Evolutionary conservation across 2,113 vertebrate genomes (phyloP).

Genomic region (Pollachius pollachius): DNA sequence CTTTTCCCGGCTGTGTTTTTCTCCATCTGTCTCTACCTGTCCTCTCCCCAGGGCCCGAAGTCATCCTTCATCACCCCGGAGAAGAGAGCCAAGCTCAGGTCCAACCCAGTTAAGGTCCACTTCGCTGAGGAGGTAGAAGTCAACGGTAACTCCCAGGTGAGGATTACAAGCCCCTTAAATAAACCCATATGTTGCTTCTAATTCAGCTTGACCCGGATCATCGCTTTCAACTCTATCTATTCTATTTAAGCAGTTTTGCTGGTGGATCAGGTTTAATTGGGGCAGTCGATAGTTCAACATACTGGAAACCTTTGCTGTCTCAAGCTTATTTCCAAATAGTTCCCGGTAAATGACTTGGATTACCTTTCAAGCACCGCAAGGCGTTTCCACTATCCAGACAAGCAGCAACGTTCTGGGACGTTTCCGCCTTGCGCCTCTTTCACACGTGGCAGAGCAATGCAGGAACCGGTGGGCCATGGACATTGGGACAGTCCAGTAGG

Average conservation of each 20-base stretch:
- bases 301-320: no score
- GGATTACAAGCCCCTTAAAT: slow-evolving; percentile 7
- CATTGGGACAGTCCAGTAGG: no score
- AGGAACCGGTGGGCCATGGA: no score
- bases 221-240: background rate
- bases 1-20: background rate
- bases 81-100: slow-evolving; percentile 90
- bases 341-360: no score
- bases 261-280: no score
- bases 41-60: slow-evolving; percentile 84
- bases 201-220: background rate
- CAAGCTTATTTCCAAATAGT: no score
- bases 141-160: slow-evolving; percentile 89
- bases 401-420: no score
- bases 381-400: no score
- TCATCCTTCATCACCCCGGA: slow-evolving; percentile 95
- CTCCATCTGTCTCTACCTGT: background rate
- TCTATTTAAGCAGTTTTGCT: background rate
- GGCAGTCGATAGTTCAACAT: no score
- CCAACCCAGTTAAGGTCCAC: slow-evolving; percentile 92
- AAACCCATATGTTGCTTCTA: background rate
- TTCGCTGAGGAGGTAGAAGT: slow-evolving; percentile 97
- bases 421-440: no score
- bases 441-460: no score
- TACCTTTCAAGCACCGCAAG: no score